These are phyloP conservation scores for Scomber scombrus DNA, from an alignment of 2,113 vertebrate species.

Conservation along the genomic window DNA sequence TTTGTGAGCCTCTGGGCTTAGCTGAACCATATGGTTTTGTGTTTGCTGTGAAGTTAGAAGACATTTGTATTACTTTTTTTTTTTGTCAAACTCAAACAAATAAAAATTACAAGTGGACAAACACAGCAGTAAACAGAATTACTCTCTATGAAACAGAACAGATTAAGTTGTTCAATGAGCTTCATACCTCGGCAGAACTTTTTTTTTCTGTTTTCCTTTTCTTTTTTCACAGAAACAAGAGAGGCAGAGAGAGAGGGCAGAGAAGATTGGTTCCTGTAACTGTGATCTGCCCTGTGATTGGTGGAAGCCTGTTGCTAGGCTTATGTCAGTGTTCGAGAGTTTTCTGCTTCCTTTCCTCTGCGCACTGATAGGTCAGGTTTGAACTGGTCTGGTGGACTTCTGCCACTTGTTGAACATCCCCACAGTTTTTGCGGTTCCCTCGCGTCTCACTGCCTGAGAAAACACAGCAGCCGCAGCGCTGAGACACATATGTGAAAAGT, in stretches of 20 bases:
- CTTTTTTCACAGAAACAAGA: constrained; percentile 66
- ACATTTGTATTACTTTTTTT: constrained; percentile 50
- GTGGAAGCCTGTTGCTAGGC: constrained; percentile 86
- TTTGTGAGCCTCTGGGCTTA: constrained; percentile 55
- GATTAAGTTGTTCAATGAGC: constrained; percentile 73
- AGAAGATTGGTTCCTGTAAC: constrained; percentile 83
- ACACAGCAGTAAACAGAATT: constrained; percentile 57
- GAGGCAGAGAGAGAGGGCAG: constrained; percentile 64
- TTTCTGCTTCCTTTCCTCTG: constrained; percentile 81
- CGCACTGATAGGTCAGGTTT: constrained; percentile 85
- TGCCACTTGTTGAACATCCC: constrained; percentile 87
- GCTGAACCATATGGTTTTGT: constrained; percentile 66
- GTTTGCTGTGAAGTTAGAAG: constrained; percentile 58
- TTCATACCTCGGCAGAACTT: constrained; percentile 76
- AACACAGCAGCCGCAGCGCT: constrained; percentile 59
- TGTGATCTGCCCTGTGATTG: constrained; percentile 88
- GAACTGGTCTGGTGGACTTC: constrained; percentile 82
- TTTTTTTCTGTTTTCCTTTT: constrained; percentile 53
- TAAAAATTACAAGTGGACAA: constrained; percentile 44
- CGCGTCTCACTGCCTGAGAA: constrained; percentile 70
- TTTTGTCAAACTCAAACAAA: constrained; percentile 36
- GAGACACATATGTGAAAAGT: constrained; percentile 53
- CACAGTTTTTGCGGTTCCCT: constrained; percentile 71
- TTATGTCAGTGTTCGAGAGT: constrained; percentile 82
- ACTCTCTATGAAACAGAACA: constrained; percentile 56